Conservation (phyloP, 2,888 invertebrate species). For the Strigamia maritima region DNA sequence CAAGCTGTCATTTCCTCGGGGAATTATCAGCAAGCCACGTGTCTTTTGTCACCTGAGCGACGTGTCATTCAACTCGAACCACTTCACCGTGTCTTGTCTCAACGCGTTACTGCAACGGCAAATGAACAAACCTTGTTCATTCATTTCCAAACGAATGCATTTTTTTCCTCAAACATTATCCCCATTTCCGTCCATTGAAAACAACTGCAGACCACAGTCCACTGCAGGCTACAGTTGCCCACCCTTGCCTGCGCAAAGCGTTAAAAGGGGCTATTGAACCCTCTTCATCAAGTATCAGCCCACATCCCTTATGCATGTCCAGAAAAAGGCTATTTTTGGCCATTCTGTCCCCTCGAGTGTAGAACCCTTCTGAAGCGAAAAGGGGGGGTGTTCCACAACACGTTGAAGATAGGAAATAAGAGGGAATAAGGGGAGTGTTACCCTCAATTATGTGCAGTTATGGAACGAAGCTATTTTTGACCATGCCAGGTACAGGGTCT, state of each 20-base stretch:
- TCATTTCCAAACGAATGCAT: conserved; percentile 20
- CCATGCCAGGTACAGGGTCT: not conserved
- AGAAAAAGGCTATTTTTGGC: conserved; percentile 11
- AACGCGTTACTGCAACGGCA: not conserved
- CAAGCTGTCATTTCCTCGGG: conserved; percentile 23
- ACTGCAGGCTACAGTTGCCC: not conserved
- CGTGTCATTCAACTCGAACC: conserved; percentile 20
- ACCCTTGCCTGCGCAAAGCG: not conserved
- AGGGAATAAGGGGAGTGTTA: conserved; percentile 1
- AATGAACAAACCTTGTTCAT: not conserved
- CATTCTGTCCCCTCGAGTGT: not conserved
- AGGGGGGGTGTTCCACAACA: not conserved
- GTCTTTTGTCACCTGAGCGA: conserved; percentile 23
- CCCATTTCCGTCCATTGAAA: not conserved
- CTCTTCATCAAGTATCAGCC: not conserved
- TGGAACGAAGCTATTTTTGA: conserved; percentile 13
- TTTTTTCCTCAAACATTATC: not conserved
- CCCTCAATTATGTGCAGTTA: conserved; percentile 23
- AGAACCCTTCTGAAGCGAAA: not conserved
- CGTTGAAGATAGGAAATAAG: not conserved
- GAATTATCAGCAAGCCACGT: conserved; percentile 23
- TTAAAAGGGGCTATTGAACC: not conserved
- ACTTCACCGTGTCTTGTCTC: conserved; percentile 7
- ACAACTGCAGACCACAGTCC: not conserved
- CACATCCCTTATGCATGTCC: conserved; percentile 14